phyloP scores from a whole-genome alignment of 2,797 vertebrate species.

The Monodelphis domestica region DNA sequence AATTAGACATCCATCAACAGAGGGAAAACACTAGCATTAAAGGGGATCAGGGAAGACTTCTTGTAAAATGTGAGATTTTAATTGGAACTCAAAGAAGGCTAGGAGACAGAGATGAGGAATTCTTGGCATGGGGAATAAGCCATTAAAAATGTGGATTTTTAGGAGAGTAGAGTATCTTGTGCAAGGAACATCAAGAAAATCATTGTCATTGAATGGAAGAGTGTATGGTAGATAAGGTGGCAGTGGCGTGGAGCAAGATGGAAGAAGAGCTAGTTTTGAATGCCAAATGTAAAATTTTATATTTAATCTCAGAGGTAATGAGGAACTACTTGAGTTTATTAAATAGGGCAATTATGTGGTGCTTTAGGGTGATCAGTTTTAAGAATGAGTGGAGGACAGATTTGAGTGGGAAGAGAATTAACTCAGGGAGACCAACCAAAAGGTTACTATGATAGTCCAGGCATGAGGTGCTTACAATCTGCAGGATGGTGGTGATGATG shows the following conservation, averaged over 20 bases:
- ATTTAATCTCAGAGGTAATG: background rate
- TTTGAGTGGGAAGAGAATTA: background rate
- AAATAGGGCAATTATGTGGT: background rate
- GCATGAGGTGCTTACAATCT: too few species aligned
- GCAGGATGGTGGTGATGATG: too few species aligned
- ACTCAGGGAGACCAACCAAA: background rate
- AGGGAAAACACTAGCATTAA: background rate
- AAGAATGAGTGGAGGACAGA: background rate
- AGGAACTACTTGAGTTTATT: background rate
- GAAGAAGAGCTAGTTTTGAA: background rate
- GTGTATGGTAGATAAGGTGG: background rate
- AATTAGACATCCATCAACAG: background rate
- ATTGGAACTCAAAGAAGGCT: background rate
- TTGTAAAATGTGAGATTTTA: background rate
- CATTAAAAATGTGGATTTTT: background rate
- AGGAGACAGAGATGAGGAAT: background rate
- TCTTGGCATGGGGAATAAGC: background rate
- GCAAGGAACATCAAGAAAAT: background rate
- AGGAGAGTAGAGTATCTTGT: background rate
- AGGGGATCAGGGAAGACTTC: background rate
- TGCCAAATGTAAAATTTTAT: background rate
- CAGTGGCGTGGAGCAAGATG: background rate
- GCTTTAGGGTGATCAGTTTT: background rate
- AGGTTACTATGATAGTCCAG: too few species aligned
- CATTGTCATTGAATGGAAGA: background rate